Percentiles rank a stretch among this genome's conserved stretches.
Conservation (phyloP, 2,113 vertebrate species). For the Dunckerocampus dactyliophorus region DNA sequence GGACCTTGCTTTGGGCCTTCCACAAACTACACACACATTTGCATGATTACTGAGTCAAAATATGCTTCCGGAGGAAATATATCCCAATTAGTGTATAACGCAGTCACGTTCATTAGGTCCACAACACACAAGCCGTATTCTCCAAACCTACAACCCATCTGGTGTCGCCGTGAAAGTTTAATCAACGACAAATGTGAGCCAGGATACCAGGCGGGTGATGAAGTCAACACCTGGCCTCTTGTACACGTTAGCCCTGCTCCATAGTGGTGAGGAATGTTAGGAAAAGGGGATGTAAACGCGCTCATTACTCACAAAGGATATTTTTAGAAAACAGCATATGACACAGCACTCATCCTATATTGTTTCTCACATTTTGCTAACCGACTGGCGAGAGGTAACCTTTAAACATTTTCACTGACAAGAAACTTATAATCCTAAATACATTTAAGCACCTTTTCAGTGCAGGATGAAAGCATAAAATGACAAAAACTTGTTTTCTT, state of each 20-base stretch:
- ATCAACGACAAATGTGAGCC: constrained; percentile 1
- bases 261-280: too few relatives aligned
- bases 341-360: neutral
- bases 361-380: neutral
- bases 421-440: neutral
- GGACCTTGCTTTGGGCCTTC: neutral
- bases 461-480: neutral
- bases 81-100: neutral
- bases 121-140: neutral
- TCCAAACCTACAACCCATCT: constrained; percentile 3
- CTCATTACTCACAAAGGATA: neutral
- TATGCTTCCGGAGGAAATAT: constrained; percentile 1
- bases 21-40: neutral
- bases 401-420: neutral
- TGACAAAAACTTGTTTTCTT: neutral
- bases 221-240: neutral
- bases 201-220: constrained; percentile 4
- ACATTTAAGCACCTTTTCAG: neutral
- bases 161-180: constrained; percentile 1
- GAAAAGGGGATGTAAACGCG: neutral
- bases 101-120: neutral
- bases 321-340: neutral
- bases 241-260: too few relatives aligned
- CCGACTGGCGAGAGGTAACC: neutral
- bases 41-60: neutral